A percentile compares a stretch with the other conserved stretches of the same genome.
These are phyloP conservation scores for Matsumyia berberina DNA, from an alignment of 2,888 invertebrate genomes.

Conservation along the genomic window DNA sequence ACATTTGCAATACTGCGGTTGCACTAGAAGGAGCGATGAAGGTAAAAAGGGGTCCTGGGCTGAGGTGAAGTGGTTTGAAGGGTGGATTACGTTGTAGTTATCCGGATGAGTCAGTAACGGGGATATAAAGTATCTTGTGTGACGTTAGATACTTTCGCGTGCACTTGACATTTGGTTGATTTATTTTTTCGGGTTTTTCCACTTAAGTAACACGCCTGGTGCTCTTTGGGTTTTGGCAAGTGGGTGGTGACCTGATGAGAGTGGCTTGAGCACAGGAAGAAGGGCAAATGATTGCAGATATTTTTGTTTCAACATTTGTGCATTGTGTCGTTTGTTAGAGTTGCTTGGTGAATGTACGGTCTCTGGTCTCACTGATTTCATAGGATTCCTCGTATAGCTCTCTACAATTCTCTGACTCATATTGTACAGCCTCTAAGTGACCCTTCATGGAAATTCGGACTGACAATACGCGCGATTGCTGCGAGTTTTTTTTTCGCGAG, in stretches of 20 bases:
- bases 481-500: no score
- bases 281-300: no score
- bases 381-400: no score
- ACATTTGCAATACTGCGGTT: constrained; percentile 66
- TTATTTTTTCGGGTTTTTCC: constrained; percentile 49
- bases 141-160: constrained; percentile 63
- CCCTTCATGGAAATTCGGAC: no score
- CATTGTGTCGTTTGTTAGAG: no score
- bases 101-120: constrained; percentile 65
- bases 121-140: constrained; percentile 57
- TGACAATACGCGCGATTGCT: no score
- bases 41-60: constrained; percentile 1
- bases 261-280: no score
- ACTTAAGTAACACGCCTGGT: constrained; percentile 30
- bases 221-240: constrained; percentile 28
- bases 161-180: constrained; percentile 70
- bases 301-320: no score
- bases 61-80: constrained; percentile 54
- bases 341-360: no score
- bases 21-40: constrained; percentile 6
- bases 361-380: no score
- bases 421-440: no score
- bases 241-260: constrained; percentile 21
- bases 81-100: constrained; percentile 45
- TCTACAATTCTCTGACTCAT: no score